Percentiles rank a stretch among this genome's conserved stretches.
phyloP scores from a whole-genome alignment of 2,797 vertebrate genomes.

The Gymnothorax reevesii region DNA sequence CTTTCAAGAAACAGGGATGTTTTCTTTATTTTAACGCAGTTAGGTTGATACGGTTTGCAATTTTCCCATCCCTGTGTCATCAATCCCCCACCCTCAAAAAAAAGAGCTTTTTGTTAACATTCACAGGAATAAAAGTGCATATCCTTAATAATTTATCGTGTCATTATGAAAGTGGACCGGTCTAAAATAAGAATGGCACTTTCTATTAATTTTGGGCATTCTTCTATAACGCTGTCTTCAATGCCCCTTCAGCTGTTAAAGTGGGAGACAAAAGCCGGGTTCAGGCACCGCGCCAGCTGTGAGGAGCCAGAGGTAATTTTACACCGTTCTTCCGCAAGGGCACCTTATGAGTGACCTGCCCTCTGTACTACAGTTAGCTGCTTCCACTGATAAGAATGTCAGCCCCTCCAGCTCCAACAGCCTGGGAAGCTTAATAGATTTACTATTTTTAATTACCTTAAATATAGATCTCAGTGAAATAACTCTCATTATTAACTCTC shows the following conservation, averaged over 20 bases:
- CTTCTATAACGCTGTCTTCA: background rate
- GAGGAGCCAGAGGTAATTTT: slow-evolving; percentile 20
- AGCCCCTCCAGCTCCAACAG: background rate
- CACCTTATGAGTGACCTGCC: slow-evolving; percentile 24
- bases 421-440: slow-evolving; percentile 9
- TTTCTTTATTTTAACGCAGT: background rate
- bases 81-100: background rate
- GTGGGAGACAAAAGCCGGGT: background rate
- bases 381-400: slow-evolving; percentile 7
- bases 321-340: slow-evolving; percentile 19
- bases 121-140: background rate
- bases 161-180: slow-evolving; percentile 21
- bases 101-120: background rate
- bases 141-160: slow-evolving; percentile 25
- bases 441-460: slow-evolving; percentile 15
- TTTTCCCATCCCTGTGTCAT: no score
- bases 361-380: slow-evolving; percentile 18
- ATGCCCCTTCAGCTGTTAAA: background rate
- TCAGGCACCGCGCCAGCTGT: slow-evolving; percentile 3
- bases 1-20: no score
- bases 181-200: slow-evolving; percentile 15
- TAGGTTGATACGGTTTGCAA: background rate
- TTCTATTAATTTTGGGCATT: slow-evolving; percentile 29
- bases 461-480: slow-evolving; percentile 6
- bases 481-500: background rate